Base-by-base conservation (phyloP, 92 coral and sea anemone genomes). In the Porites lobata region DNA sequence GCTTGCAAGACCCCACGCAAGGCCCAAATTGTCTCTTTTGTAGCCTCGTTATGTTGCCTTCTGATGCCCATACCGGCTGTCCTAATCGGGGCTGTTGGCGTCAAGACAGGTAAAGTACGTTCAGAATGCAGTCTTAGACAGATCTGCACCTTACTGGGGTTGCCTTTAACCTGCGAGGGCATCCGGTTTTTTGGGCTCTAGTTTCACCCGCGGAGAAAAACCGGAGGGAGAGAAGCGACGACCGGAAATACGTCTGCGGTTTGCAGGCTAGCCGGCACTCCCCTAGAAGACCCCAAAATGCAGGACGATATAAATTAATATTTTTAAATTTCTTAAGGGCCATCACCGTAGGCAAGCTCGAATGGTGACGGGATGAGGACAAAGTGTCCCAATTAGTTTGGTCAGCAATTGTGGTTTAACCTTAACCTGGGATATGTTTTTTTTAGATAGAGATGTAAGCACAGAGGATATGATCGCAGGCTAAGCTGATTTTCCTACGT, bases 61-160 rank as follows among this genome's bases (percentile, higher is more conserved):
- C 14, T 96, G 38, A 90, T 94, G 98, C 96, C 96, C 19, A 72
- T 94, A 38, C 98, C 98, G 3, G 96, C 98, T 24, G 89, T 94
- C 20, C 88, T 94, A 50, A 94, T 96, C 75, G 98, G 98, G 68
- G 98, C 98, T 5, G 79, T 96, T 50, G 98, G 95, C 20, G 83
- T 92, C 8, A 85, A 95, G 4, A 81, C 98, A 92, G 97, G 98
- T 96, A 86, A 67, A 78, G 13, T 14, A 61, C 26, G 57, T 72
- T 38, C 14, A 56, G 3, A 56, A 10, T 56, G 11, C 71, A 14
- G 11, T 65, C 9, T 65, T 65, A 0, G 15, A 14, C 71, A n/a
- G n/a, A 5, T n/a, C 21, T 6, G 11, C 8, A 2, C 17, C n/a
- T 65, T n/a, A 15, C 9, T 65, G 32, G 21, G 2, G 1, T 32